phyloP scores from a whole-genome alignment of 2,888 invertebrate species.

The Adelognathus sp. region DNA sequence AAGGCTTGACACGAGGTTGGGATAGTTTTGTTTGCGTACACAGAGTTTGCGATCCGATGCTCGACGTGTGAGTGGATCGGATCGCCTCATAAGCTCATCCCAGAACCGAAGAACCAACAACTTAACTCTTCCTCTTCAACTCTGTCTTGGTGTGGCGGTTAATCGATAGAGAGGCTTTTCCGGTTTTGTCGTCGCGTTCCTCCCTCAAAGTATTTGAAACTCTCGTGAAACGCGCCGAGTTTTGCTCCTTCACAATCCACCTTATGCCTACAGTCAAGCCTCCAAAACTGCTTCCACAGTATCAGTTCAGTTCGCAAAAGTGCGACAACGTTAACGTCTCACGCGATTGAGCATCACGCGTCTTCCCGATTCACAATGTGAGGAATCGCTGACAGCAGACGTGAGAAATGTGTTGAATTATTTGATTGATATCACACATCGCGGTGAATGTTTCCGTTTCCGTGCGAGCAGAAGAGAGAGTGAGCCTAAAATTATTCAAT shows the following conservation, averaged over 20 bases:
- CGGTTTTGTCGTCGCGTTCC: conserved; percentile 31
- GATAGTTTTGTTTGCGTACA: conserved; percentile 30
- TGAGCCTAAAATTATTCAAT: no score
- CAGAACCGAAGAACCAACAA: conserved; percentile 5
- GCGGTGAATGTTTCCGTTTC: not conserved
- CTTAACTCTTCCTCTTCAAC: conserved; percentile 11
- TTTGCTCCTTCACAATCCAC: not conserved
- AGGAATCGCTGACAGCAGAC: not conserved
- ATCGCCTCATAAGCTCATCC: not conserved
- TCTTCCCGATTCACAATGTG: conserved; percentile 3
- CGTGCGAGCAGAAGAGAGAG: not conserved
- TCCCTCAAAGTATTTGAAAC: conserved; percentile 48
- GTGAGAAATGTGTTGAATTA: conserved; percentile 5
- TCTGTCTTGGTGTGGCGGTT: conserved; percentile 13
- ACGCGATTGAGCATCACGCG: conserved; percentile 29
- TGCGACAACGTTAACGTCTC: not conserved
- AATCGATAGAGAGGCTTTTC: conserved; percentile 45
- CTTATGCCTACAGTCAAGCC: not conserved
- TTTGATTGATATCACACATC: not conserved
- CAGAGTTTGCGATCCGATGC: not conserved
- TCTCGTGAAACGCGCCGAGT: conserved; percentile 20
- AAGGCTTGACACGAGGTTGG: conserved; percentile 41
- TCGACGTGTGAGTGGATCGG: conserved; percentile 1
- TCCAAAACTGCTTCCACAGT: conserved; percentile 20
- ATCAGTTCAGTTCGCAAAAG: conserved; percentile 12